Evolutionary conservation across 2,797 vertebrate genomes (phyloP), one percentile per base, ranked within the genome.

Genomic region (Harpagifer antarcticus): DNA sequence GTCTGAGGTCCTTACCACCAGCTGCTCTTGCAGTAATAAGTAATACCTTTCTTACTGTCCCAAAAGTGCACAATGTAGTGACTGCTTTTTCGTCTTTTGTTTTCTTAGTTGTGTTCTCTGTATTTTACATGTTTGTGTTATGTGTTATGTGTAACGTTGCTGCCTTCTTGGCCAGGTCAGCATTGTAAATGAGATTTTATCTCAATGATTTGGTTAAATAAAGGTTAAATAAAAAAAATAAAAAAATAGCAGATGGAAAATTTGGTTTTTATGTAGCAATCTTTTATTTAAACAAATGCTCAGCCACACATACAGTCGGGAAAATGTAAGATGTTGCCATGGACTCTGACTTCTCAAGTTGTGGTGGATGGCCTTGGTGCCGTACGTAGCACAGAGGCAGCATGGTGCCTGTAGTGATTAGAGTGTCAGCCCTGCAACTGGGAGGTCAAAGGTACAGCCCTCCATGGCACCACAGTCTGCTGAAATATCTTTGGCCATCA

Each of bases 171-270:
- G 27, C 27, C 27, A 27, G 27, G 4, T 27, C 27, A 27, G 27
- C 27, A 27, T 27, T 27, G 27, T 5, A 27, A 27, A 27, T 27
- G 27, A 27, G 27, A 27, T 27, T 27, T 27, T 27, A 27, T 27
- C 27, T 27, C 27, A 27, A 27, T 27, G 27, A 27, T 27, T 27
- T 27, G 27, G 27, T 27, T 27, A 27, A 27, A 27, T 27, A 27
- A 27, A 27, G 4, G 27, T 27, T 27, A 27, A 27, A 27, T 27
- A 5, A 27, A 27, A 27, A 27, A 5, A 27, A 4, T 5, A 27
- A 27, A 27, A 3, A 76, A 80, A 89, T 70, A 69, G 56, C 61
- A 64, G 55, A 74, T 53, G 48, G 74, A 84, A 83, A 84, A 84
- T 67, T 52, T 47, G 47, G 17, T 50, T 75, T 37, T 86, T 69